Base-by-base conservation (phyloP, 1,140 invertebrate genomes). In the Drosophila dunni region DNA sequence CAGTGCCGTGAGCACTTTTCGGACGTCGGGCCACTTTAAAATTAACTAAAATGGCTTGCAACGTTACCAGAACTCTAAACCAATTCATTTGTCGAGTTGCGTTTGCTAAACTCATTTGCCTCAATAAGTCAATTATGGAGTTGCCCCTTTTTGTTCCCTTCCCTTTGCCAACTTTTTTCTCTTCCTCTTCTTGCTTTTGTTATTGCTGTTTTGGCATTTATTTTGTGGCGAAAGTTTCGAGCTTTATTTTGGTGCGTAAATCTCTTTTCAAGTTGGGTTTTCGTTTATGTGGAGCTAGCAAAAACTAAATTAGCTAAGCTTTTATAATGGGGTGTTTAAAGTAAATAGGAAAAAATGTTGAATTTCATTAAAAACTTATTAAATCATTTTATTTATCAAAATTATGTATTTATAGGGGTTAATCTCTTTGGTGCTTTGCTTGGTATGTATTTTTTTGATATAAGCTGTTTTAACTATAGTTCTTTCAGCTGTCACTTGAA, bases 101-200 rank as follows among this genome's bases (percentile, higher is more conserved):
- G 65, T 58, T 71, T 61, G 61, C 62, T 75, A 79, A 79, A 84
- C 79, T 72, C 67, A 80, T 85, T 81, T 82, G 79, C 68, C 53
- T 70, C 63, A 88, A 88, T 85, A 86, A 88, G 79, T 83, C 72
- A 79, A 88, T 86, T 88, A 83, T 79, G 84, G 62, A 66, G 17
- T 13, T 20, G 67, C 51, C 53, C 11, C 2, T 53, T 58, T 44
- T 40, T 48, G 17, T 48, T 38, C 48, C 8, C 45, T 8, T 2
- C 10, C 8, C 45, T 8, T 3, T 7, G n/a, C 36, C 17, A 50
- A n/a, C 17, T 65, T n/a, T 42, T 36, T 29, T 29, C 24, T 29
- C 24, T 29, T 29, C 24, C 24, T 29, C 24, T 29, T 29, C 6
- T 29, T 4, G 3, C 24, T 29, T 29, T 29, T 29, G 24, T 29